Percentiles rank a stretch among this genome's conserved stretches.
Conservation (phyloP, 2,113 vertebrate species). For the Mirza zaza region DNA sequence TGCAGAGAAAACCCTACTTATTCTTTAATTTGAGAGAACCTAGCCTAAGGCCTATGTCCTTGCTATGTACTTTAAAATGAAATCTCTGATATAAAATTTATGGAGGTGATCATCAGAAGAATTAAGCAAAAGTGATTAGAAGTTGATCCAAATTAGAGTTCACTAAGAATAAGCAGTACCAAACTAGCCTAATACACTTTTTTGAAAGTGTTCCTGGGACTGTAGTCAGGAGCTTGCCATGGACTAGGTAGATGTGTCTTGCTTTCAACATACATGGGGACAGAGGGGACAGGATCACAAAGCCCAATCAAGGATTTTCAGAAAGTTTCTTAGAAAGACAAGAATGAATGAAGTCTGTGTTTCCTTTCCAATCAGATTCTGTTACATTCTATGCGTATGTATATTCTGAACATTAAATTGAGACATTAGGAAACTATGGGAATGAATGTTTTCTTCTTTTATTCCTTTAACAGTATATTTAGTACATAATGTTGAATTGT, state of each 20-base stretch:
- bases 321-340: background rate
- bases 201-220: background rate
- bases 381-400: background rate
- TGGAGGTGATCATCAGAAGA: background rate
- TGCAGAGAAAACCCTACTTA: background rate
- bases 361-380: conserved; percentile 15
- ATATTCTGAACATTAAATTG: background rate
- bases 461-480: background rate
- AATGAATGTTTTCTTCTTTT: background rate
- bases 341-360: background rate
- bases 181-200: background rate
- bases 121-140: background rate
- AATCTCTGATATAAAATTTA: background rate
- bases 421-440: background rate
- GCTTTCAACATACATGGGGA: background rate
- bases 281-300: background rate
- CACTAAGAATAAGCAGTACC: background rate
- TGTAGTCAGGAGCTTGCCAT: background rate
- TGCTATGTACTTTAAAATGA: background rate
- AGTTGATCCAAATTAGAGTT: background rate
- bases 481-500: background rate
- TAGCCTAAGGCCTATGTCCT: background rate
- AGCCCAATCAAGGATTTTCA: background rate
- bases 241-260: background rate
- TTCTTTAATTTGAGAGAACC: background rate